A percentile compares a stretch with the other conserved stretches of the same genome.
phyloP scores from a whole-genome alignment of 2,888 invertebrate genomes.

The Meghimatium bilineatum region DNA sequence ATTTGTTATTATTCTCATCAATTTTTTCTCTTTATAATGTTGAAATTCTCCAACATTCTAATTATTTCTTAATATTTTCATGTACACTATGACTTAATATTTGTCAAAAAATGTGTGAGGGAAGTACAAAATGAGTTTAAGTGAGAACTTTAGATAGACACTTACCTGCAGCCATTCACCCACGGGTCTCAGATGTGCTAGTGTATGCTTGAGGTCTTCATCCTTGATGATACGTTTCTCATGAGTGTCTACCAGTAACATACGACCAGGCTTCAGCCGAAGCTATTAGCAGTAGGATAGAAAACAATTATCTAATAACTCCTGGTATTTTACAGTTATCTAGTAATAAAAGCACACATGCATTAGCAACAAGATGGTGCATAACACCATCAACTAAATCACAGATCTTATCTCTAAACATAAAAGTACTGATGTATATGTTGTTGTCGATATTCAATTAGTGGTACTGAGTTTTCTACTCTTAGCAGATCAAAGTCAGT shows the following conservation, averaged over 20 bases:
- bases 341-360: neutral
- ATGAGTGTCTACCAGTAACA: slow-evolving; percentile 96
- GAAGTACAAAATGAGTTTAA: neutral
- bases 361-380: too few relatives aligned
- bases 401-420: too few relatives aligned
- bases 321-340: neutral
- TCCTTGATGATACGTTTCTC: slow-evolving; percentile 92
- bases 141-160: neutral
- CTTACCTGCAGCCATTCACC: slow-evolving; percentile 85
- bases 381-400: too few relatives aligned
- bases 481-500: too few relatives aligned
- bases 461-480: too few relatives aligned
- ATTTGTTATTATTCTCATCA: too few relatives aligned
- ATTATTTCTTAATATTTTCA: too few relatives aligned
- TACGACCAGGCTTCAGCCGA: slow-evolving; percentile 97
- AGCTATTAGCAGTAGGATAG: slow-evolving; percentile 81
- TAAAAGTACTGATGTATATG: too few relatives aligned
- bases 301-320: neutral
- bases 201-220: slow-evolving; percentile 91
- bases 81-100: too few relatives aligned
- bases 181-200: slow-evolving; percentile 92
- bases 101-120: neutral
- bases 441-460: too few relatives aligned
- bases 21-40: too few relatives aligned
- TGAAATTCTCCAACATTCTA: too few relatives aligned